Evolutionary conservation across 2,888 invertebrate species (phyloP).

Genomic region (Sphecodes monilicornis): DNA sequence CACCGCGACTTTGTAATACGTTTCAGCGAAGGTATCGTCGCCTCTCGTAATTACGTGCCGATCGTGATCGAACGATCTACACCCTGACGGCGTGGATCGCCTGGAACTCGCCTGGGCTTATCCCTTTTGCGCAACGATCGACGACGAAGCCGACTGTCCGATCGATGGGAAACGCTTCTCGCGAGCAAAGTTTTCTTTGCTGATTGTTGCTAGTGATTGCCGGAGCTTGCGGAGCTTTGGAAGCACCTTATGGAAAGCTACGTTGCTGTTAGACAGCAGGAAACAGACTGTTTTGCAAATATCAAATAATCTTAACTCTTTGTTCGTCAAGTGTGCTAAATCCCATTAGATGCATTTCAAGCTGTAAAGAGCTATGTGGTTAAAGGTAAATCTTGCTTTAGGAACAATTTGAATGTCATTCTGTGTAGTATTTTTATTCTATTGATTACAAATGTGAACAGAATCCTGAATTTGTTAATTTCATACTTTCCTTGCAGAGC

Average conservation of each 20-base stretch:
- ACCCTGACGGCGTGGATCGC: slow-evolving; percentile 15
- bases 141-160: background rate
- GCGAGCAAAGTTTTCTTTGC: background rate
- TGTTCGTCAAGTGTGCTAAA: no score
- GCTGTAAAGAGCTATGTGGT: background rate
- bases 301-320: background rate
- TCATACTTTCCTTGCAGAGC: no score
- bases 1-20: slow-evolving; percentile 47
- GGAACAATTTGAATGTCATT: no score
- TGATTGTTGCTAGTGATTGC: background rate
- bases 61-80: slow-evolving; percentile 60
- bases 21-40: slow-evolving; percentile 46
- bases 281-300: background rate
- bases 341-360: background rate
- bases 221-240: background rate
- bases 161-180: slow-evolving; percentile 1
- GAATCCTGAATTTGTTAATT: no score
- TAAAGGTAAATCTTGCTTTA: background rate
- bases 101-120: slow-evolving; percentile 32
- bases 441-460: no score
- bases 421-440: no score
- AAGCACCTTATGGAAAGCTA: background rate
- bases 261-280: background rate
- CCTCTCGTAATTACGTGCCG: slow-evolving; percentile 57
- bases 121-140: slow-evolving; percentile 28